A percentile compares a stretch with the other conserved stretches of the same genome.
Conservation (phyloP, 1,140 invertebrate genomes). For the Ditylenchus dipsaci region DNA sequence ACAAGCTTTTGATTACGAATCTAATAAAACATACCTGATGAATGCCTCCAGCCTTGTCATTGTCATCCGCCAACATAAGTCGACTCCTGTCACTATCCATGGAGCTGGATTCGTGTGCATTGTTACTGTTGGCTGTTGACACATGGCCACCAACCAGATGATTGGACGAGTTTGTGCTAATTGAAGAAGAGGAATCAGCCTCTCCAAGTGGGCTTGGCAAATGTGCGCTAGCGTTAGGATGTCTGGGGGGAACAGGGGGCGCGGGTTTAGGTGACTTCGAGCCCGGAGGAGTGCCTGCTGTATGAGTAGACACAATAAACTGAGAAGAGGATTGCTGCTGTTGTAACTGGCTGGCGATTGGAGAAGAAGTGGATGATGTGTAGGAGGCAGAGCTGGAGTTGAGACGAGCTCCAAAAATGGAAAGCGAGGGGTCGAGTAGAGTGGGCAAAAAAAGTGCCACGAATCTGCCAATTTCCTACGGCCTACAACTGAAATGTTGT, state of each 20-base stretch:
- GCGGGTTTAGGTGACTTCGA: slow-evolving; percentile 28
- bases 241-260: slow-evolving; percentile 43
- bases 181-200: background rate
- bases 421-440: slow-evolving; percentile 58
- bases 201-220: slow-evolving; percentile 4
- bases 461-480: slow-evolving; percentile 83
- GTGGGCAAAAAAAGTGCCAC: slow-evolving; percentile 85
- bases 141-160: background rate
- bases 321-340: background rate
- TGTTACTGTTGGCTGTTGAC: background rate
- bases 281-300: background rate
- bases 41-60: slow-evolving; percentile 9
- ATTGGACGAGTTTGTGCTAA: background rate
- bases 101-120: background rate
- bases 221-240: slow-evolving; percentile 14
- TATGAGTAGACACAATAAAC: background rate
- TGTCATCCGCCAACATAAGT: background rate
- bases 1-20: background rate
- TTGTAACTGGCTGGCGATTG: background rate
- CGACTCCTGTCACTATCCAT: background rate
- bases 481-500: slow-evolving; percentile 61
- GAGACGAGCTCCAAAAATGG: slow-evolving; percentile 37
- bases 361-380: slow-evolving; percentile 6
- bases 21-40: slow-evolving; percentile 5
- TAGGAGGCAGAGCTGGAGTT: slow-evolving; percentile 8